Evolutionary conservation across 2,113 vertebrate species (phyloP).

Genomic region (Genyomyrus donnyi): DNA sequence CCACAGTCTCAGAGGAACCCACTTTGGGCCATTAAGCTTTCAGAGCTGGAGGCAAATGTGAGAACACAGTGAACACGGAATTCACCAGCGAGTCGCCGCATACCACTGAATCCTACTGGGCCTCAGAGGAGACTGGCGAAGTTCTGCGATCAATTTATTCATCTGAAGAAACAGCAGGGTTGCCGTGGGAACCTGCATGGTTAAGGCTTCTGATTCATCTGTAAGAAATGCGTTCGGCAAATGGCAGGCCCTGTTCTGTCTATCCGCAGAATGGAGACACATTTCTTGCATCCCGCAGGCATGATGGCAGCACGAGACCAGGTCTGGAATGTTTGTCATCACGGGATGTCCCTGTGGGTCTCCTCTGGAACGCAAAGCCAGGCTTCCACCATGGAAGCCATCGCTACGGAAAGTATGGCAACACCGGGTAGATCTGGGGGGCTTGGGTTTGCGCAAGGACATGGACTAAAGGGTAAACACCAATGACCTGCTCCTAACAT

Average conservation of each 20-base stretch:
- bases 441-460: not conserved
- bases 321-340: not conserved
- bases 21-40: not conserved
- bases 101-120: not conserved
- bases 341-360: not conserved
- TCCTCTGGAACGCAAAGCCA: not conserved
- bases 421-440: not conserved
- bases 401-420: not conserved
- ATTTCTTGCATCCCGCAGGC: conserved; percentile 26
- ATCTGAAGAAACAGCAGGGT: not conserved
- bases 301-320: conserved; percentile 19
- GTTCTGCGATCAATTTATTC: conserved; percentile 8
- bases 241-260: conserved; percentile 10
- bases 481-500: not conserved
- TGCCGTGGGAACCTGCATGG: not conserved
- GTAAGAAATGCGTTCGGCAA: not conserved
- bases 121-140: not conserved
- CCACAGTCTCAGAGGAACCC: not conserved
- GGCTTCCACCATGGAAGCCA: not conserved
- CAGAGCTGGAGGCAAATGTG: not conserved
- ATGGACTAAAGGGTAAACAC: not conserved
- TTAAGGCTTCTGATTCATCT: conserved; percentile 10
- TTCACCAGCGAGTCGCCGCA: not conserved
- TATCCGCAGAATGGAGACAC: conserved; percentile 31
- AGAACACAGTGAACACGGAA: not conserved